These are phyloP conservation scores for Platysternon megacephalum DNA, from an alignment of 2,113 vertebrate species.

Conservation along the genomic window DNA sequence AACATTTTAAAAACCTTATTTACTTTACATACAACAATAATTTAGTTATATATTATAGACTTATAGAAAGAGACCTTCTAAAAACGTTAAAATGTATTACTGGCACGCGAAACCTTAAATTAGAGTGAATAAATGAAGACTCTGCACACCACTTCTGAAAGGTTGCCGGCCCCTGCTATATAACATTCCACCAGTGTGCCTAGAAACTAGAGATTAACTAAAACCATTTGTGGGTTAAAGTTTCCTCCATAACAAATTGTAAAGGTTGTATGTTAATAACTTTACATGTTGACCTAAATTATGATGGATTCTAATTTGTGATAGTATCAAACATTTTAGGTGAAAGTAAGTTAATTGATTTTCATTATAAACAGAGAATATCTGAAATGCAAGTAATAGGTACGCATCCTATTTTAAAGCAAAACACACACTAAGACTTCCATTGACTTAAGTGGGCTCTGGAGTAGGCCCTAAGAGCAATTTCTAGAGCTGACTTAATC, in stretches of 20 bases:
- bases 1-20: too few relatives aligned
- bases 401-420: neutral
- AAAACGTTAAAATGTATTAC: too few relatives aligned
- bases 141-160: too few relatives aligned
- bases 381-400: neutral
- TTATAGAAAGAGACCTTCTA: too few relatives aligned
- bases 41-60: too few relatives aligned
- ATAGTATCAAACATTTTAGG: neutral
- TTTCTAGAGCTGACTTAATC: neutral
- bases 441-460: neutral
- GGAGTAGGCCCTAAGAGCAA: neutral
- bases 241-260: too few relatives aligned
- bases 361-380: neutral
- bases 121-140: too few relatives aligned
- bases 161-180: too few relatives aligned
- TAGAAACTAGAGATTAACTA: neutral
- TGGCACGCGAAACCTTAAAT: too few relatives aligned
- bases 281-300: neutral
- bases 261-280: neutral
- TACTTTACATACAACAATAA: too few relatives aligned
- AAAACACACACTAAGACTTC: neutral
- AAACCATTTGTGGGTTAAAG: neutral
- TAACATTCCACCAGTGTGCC: neutral
- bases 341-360: neutral
- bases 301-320: too few relatives aligned